These are phyloP conservation scores for Emberiza fucata DNA, from an alignment of 2,113 vertebrate species.

Conservation along the genomic window DNA sequence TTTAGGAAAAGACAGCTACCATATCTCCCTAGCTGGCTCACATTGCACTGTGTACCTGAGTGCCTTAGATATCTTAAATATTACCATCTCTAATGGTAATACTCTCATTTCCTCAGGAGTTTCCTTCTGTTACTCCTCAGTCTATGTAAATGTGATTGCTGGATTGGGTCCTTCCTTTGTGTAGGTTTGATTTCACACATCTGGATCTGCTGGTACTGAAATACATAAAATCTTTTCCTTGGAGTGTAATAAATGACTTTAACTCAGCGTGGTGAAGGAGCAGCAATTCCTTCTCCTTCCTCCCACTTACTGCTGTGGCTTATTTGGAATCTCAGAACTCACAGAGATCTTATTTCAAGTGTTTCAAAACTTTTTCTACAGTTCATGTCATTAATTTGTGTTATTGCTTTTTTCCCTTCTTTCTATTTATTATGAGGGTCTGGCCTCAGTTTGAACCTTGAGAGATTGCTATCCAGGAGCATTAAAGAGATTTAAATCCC, in stretches of 20 bases:
- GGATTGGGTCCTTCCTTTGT: background rate
- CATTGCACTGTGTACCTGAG: background rate
- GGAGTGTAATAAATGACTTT: background rate
- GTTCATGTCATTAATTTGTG: background rate
- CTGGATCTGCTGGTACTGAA: background rate
- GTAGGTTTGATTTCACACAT: background rate
- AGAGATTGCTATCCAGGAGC: background rate
- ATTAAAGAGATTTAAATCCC: conserved; percentile 59
- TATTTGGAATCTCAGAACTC: conserved; percentile 7
- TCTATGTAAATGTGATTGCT: background rate
- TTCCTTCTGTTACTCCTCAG: background rate
- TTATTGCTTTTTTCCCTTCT: background rate
- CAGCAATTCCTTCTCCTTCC: background rate
- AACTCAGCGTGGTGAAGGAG: background rate
- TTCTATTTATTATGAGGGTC: conserved; percentile 18
- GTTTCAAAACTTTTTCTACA: conserved; percentile 9
- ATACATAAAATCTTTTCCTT: background rate
- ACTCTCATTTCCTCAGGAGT: background rate
- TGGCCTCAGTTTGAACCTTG: conserved; percentile 44
- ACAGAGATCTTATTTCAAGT: background rate
- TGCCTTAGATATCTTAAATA: background rate
- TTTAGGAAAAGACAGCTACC: background rate
- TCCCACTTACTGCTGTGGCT: conserved; percentile 2
- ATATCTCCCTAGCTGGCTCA: background rate
- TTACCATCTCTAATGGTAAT: background rate